Percentiles rank a stretch among this genome's conserved stretches.
phyloP scores from a whole-genome alignment of 1,140 invertebrate genomes.

The Sycophaga agraensis region DNA sequence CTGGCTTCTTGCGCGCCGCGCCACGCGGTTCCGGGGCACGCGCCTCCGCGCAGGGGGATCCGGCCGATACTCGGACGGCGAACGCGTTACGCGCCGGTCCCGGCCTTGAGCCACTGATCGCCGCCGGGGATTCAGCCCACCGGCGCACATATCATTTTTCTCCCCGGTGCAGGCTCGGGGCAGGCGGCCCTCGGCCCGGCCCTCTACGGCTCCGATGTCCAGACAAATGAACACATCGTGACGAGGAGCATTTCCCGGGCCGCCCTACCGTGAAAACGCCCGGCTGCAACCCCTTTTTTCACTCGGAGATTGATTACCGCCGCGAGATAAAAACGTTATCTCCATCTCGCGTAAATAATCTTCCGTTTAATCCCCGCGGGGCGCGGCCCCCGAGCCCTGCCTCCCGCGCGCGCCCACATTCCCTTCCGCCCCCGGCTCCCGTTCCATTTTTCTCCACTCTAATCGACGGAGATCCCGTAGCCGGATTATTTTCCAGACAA shows the following conservation, averaged over 20 bases:
- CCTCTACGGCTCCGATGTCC: slow-evolving; percentile 33
- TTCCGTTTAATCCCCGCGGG: slow-evolving; percentile 50
- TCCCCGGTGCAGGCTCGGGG: no score
- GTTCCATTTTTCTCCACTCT: slow-evolving; percentile 23
- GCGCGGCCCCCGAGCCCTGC: slow-evolving; percentile 13
- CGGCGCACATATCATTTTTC: no score
- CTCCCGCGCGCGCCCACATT: not conserved
- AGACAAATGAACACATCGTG: slow-evolving; percentile 56
- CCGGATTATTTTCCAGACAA: slow-evolving; percentile 57
- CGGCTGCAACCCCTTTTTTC: slow-evolving; percentile 47
- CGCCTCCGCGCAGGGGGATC: no score
- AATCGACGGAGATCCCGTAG: slow-evolving; percentile 45
- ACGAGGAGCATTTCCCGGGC: slow-evolving; percentile 55
- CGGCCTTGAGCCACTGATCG: no score
- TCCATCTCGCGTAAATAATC: slow-evolving; percentile 55
- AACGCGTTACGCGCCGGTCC: no score
- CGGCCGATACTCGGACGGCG: no score
- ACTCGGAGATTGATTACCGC: slow-evolving; percentile 49
- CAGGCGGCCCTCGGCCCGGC: no score
- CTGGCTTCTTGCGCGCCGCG: no score
- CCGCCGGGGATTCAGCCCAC: no score
- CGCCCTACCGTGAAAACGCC: slow-evolving; percentile 50
- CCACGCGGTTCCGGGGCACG: no score
- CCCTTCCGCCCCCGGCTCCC: slow-evolving; percentile 30
- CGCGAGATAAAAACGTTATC: slow-evolving; percentile 56